Evolutionary conservation across 2,888 invertebrate genomes (phyloP).

Genomic region (Capitulum mitella): DNA sequence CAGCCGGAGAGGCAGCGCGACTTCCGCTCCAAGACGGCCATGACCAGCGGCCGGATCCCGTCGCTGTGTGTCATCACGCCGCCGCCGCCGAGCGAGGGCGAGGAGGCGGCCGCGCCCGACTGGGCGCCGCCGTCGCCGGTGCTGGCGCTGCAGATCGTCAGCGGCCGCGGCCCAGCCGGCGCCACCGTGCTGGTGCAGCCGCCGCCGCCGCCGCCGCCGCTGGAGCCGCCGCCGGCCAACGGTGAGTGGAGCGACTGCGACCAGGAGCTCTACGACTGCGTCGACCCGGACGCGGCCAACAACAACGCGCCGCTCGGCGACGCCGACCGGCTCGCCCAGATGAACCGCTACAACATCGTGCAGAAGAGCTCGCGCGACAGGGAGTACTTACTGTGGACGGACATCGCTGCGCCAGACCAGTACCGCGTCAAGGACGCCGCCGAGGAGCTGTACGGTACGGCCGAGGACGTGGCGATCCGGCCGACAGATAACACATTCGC

Average conservation of each 20-base stretch:
- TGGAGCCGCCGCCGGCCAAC: not conserved
- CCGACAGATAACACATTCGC: constrained; percentile 45
- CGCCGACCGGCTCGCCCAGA: not conserved
- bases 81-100: constrained; percentile 78
- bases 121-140: not conserved
- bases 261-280: no score
- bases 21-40: constrained; percentile 74
- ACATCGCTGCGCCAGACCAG: not conserved
- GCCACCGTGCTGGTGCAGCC: not conserved
- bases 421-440: not conserved
- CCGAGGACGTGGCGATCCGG: constrained; percentile 77
- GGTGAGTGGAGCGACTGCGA: no score
- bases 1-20: constrained; percentile 30
- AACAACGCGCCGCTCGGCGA: not conserved
- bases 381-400: not conserved
- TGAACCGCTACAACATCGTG: not conserved
- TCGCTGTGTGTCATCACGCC: constrained; percentile 84
- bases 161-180: not conserved
- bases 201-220: not conserved
- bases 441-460: constrained; percentile 65
- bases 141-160: not conserved
- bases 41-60: constrained; percentile 78
- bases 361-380: not conserved
- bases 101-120: not conserved
- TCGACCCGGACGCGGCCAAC: no score